A percentile compares a stretch with the other conserved stretches of the same genome.
Evolutionary conservation across 2,113 vertebrate species (phyloP).

Genomic region (Trochalopteron elliotii): DNA sequence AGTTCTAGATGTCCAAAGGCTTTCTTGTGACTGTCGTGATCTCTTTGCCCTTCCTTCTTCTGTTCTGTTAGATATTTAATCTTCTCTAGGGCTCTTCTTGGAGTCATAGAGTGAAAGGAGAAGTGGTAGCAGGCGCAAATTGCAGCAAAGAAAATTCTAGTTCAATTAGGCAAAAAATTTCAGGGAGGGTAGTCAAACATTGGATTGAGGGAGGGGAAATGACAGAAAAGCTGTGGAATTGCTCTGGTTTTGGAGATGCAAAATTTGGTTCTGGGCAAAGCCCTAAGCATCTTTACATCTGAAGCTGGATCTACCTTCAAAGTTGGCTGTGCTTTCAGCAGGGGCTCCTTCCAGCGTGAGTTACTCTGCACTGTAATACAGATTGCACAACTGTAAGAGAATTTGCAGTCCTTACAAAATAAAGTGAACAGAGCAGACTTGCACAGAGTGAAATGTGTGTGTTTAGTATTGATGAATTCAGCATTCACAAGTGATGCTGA

Average conservation of each 20-base stretch:
- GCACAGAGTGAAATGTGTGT: neutral
- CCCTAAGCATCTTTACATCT: neutral
- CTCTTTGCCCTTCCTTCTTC: neutral
- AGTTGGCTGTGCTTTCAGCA: neutral
- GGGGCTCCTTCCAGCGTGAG: neutral
- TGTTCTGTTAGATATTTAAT: neutral
- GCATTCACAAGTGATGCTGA: neutral
- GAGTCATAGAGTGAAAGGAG: neutral
- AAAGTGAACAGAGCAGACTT: neutral
- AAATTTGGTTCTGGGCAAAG: neutral
- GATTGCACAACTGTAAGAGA: neutral
- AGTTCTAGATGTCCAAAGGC: neutral
- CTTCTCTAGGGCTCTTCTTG: neutral
- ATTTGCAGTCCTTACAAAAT: neutral
- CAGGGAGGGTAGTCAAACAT: neutral
- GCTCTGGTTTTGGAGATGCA: neutral
- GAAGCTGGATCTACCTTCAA: neutral
- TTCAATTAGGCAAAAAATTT: neutral
- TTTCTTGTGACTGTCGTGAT: neutral
- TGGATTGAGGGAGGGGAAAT: neutral
- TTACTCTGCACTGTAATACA: neutral
- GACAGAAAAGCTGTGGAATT: neutral
- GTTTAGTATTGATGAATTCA: neutral
- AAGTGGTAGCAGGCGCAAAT: neutral
- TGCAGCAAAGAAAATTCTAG: neutral